These are phyloP conservation scores for Diuraphis noxia DNA, from an alignment of 1,140 invertebrate species.

Conservation along the genomic window DNA sequence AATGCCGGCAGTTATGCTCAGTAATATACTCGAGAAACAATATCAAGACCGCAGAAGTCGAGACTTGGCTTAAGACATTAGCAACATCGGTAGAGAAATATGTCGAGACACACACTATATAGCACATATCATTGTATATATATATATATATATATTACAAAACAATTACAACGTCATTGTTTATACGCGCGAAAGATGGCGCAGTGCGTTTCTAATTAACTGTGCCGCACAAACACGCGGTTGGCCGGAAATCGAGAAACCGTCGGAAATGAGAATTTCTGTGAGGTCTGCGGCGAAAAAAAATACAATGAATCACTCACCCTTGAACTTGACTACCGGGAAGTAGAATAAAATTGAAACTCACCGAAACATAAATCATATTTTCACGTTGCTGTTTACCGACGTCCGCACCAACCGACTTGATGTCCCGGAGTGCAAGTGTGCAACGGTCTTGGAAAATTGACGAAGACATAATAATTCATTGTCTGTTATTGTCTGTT, in stretches of 20 bases:
- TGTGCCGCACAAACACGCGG: neutral
- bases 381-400: neutral
- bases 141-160: neutral
- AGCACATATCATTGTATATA: neutral
- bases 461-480: neutral
- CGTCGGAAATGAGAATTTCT: conserved; percentile 25
- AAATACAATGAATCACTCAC: conserved; percentile 7
- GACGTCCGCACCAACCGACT: neutral
- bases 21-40: neutral
- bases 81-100: neutral
- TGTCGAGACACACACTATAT: neutral
- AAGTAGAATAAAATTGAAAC: conserved; percentile 16
- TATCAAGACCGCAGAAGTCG: neutral
- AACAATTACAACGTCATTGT: conserved; percentile 24
- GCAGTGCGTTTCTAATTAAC: conserved; percentile 15
- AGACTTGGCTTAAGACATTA: conserved; percentile 22
- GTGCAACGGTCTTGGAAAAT: neutral
- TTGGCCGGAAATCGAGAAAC: conserved; percentile 30
- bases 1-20: neutral
- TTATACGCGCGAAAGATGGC: neutral
- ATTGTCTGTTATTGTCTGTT: conserved; percentile 5
- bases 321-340: conserved; percentile 27
- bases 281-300: neutral
- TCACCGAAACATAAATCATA: neutral
- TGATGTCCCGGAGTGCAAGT: neutral